Evolutionary conservation across 2,888 invertebrate species (phyloP).

Genomic region (Drosophila leonis): DNA sequence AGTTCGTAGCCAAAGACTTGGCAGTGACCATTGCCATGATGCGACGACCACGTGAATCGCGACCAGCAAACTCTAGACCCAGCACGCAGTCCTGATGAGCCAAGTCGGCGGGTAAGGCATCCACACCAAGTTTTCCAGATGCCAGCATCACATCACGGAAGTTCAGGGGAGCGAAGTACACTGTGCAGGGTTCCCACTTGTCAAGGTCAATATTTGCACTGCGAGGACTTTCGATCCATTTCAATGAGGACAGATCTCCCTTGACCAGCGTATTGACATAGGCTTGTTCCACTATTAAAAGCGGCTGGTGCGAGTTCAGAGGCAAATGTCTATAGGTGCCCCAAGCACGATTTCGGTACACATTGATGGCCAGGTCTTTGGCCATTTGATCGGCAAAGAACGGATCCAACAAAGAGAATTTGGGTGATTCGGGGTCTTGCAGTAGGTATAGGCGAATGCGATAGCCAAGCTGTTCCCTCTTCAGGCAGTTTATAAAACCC

Average conservation of each 20-base stretch:
- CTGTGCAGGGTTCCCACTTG: slow-evolving; percentile 91
- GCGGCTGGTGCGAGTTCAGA: slow-evolving; percentile 86
- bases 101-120: slow-evolving; percentile 96
- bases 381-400: slow-evolving; percentile 88
- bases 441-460: slow-evolving; percentile 90
- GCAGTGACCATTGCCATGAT: slow-evolving; percentile 98
- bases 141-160: slow-evolving; percentile 99
- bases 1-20: slow-evolving; percentile 94
- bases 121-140: slow-evolving; percentile 97
- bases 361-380: slow-evolving; percentile 94
- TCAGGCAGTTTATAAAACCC: slow-evolving; percentile 95
- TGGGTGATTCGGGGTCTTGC: slow-evolving; percentile 88
- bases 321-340: slow-evolving; percentile 94
- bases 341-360: slow-evolving; percentile 92
- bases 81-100: slow-evolving; percentile 96
- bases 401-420: slow-evolving; percentile 87
- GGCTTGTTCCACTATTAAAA: slow-evolving; percentile 93
- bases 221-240: slow-evolving; percentile 96
- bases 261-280: slow-evolving; percentile 97
- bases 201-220: slow-evolving; percentile 85
- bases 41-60: slow-evolving; percentile 90
- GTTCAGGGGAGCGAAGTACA: slow-evolving; percentile 97
- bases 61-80: slow-evolving; percentile 97
- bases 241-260: slow-evolving; percentile 96
- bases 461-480: slow-evolving; percentile 93